Evolutionary conservation across 2,113 vertebrate species (phyloP).

Genomic region (Tor tambroides): DNA sequence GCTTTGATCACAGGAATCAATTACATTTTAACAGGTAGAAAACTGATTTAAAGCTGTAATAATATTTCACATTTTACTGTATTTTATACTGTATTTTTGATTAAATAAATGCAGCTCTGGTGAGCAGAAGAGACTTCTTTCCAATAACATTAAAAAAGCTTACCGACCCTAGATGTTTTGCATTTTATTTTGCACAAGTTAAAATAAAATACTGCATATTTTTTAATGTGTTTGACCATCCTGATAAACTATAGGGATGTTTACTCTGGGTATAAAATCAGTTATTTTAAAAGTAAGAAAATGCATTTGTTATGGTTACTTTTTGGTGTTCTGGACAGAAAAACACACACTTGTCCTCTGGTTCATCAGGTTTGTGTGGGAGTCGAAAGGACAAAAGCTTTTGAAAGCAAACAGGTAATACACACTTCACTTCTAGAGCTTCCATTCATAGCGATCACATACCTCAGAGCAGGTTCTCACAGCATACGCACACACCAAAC

Average conservation of each 20-base stretch:
- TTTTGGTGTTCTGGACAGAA: not conserved
- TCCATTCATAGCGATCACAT: not conserved
- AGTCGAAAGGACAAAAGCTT: not conserved
- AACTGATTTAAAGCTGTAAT: not conserved
- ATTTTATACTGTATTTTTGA: not conserved
- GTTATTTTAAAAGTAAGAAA: not conserved
- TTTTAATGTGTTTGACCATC: not conserved
- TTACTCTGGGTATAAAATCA: not conserved
- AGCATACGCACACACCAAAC: constrained; percentile 24
- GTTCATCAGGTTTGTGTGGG: constrained; percentile 5
- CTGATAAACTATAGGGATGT: not conserved
- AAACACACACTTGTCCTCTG: not conserved
- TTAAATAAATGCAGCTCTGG: not conserved
- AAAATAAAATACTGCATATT: not conserved
- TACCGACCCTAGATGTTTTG: not conserved
- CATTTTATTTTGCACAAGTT: not conserved
- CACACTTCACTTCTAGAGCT: not conserved
- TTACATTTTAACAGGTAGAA: not conserved
- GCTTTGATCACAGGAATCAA: not conserved
- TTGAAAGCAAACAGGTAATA: not conserved
- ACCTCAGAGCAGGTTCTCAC: constrained; percentile 19
- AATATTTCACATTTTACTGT: not conserved
- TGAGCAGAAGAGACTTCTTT: not conserved
- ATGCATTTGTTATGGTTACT: not conserved
- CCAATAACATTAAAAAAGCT: not conserved